Conservation (phyloP, 2,888 invertebrate species). For the Caenorhabditis zanzibari region DNA sequence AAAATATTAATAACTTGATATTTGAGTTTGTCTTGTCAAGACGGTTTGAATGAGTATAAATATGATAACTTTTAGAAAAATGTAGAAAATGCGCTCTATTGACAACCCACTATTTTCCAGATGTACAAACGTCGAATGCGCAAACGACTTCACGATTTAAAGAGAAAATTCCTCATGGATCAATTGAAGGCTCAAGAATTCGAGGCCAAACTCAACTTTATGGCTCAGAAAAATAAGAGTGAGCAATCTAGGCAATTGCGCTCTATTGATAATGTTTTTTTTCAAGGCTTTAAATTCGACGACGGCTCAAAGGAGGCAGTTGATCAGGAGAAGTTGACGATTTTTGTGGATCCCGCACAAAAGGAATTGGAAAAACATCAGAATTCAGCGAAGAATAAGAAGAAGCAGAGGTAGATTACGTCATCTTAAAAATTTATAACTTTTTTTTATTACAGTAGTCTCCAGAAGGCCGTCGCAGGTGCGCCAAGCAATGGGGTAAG, state of each 20-base stretch:
- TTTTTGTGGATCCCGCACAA: conserved; percentile 48
- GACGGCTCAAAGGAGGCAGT: no score
- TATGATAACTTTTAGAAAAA: no score
- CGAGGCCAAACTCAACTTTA: conserved; percentile 46
- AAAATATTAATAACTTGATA: neutral
- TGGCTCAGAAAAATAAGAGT: conserved; percentile 57
- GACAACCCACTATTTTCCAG: conserved; percentile 18
- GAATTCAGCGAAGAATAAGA: conserved; percentile 17
- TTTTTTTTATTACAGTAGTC: conserved; percentile 5
- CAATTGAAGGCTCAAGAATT: conserved; percentile 52
- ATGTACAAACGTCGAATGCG: conserved; percentile 64
- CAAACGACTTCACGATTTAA: conserved; percentile 54
- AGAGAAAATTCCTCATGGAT: conserved; percentile 48
- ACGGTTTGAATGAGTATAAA: neutral
- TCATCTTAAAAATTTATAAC: neutral
- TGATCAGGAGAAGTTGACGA: conserved; percentile 28
- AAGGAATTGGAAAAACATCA: conserved; percentile 4
- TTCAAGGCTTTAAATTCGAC: neutral
- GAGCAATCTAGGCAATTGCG: neutral
- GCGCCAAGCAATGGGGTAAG: conserved; percentile 3
- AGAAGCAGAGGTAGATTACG: conserved; percentile 1
- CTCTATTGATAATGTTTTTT: neutral
- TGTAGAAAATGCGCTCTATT: no score
- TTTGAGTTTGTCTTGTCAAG: neutral
- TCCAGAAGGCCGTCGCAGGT: conserved; percentile 8